Base-by-base conservation (phyloP, 2,797 vertebrate genomes). In the Pyrocephalus nanus region DNA sequence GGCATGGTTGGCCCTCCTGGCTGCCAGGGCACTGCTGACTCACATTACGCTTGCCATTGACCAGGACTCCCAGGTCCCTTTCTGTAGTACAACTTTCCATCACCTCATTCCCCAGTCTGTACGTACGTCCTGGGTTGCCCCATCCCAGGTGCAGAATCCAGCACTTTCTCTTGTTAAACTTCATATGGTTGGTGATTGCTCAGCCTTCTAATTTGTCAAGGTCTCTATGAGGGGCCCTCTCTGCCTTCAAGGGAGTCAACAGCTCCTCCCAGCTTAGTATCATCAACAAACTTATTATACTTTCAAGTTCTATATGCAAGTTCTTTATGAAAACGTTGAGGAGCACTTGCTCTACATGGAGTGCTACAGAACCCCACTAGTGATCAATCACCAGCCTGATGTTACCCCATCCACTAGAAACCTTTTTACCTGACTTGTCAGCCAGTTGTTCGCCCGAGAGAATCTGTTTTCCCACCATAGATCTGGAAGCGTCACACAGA, bases 1-100 rank as follows among this genome's bases (percentile, higher is more conserved):
- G 38, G 15, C 38, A 73, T 0, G 1, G 0, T 0, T 64, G 40
- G 15, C 61, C 40, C 20, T 64, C 40, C 61, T 43, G 40, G 40
- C 61, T 64, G 40, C 29, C 40, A 64, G 40, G 29, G 29, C 40
- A 43, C 61, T 43, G 61, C 29, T 43, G 9, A 23, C 40, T 62
- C 40, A 8, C 22, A 42, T 22, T 32, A 5, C 42, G 43, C 40
- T 14, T 43, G 61, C 29, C 21, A 15, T 22, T 4, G 10, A 43
- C 60, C 38, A 30, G 27, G 27, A 61, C 38, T 8, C 26, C 26
- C 19, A 42, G 27, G 40, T 30, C 61, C 29, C 61, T 43, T 32
- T 64, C 61, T 5, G 6, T 15, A 7, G 40, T 9, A 15, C 14
- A 42, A 29, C 40, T 42, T 16, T 42, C 38, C 40, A 42, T 7